Evolutionary conservation across 2,797 vertebrate genomes (phyloP).

Genomic region (Cossypha polioptera): DNA sequence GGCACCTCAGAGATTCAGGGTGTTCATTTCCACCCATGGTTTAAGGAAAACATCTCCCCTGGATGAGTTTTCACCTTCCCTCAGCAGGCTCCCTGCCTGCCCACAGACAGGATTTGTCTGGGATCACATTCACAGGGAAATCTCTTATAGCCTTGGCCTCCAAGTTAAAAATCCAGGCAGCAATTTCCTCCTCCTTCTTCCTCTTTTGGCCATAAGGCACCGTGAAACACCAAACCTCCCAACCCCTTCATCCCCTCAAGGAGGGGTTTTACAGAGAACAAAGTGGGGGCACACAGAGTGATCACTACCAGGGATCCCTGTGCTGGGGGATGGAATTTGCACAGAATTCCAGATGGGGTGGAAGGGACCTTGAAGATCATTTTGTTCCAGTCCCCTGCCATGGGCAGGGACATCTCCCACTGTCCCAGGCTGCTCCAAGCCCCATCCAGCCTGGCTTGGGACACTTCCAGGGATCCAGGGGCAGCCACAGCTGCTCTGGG

Average conservation of each 20-base stretch:
- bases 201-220: background rate
- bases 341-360: background rate
- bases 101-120: background rate
- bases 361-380: background rate
- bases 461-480: background rate
- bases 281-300: fast-evolving
- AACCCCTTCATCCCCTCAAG: background rate
- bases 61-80: background rate
- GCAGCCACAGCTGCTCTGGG: background rate
- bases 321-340: background rate
- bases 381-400: background rate
- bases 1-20: fast-evolving
- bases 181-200: background rate
- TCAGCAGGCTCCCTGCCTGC: background rate
- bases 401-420: background rate
- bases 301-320: background rate
- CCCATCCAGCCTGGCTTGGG: fast-evolving
- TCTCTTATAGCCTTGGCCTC: background rate
- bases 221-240: background rate
- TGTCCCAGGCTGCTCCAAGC: background rate
- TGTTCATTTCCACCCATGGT: background rate
- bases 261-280: background rate
- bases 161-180: background rate
- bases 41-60: background rate
- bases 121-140: background rate